phyloP scores from a whole-genome alignment of 2,113 vertebrate species.

The Oreochromis niloticus region DNA sequence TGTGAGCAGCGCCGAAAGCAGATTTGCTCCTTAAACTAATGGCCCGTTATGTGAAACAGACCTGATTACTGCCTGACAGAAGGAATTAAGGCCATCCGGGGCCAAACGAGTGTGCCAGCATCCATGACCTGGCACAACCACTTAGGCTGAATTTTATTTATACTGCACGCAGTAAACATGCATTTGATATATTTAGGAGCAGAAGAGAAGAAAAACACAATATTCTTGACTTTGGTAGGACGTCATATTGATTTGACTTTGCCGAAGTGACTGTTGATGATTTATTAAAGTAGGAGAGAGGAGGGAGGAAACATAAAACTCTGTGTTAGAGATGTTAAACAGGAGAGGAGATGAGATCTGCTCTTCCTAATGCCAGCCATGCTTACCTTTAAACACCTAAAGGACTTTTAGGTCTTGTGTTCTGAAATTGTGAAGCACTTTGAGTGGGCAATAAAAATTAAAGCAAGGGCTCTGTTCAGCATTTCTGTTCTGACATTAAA shows the following conservation, averaged over 20 bases:
- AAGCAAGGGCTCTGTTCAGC: neutral
- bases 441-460: neutral
- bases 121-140: slow-evolving; percentile 44
- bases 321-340: neutral
- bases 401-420: neutral
- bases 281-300: slow-evolving; percentile 3
- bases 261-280: neutral
- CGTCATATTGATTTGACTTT: slow-evolving; percentile 30
- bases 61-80: slow-evolving; percentile 89
- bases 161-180: slow-evolving; percentile 35
- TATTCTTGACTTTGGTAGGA: neutral
- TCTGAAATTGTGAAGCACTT: neutral
- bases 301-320: neutral
- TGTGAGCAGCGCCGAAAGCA: slow-evolving; percentile 76
- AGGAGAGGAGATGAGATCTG: neutral
- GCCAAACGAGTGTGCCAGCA: slow-evolving; percentile 39
- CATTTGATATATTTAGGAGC: neutral
- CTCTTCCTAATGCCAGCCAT: neutral
- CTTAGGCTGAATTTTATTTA: slow-evolving; percentile 44
- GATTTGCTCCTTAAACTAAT: slow-evolving; percentile 88
- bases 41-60: slow-evolving; percentile 90
- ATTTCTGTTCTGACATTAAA: neutral
- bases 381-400: neutral
- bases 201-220: neutral
- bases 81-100: slow-evolving; percentile 75